phyloP scores from a whole-genome alignment of 2,888 invertebrate genomes.

The Tenthredo notha region DNA sequence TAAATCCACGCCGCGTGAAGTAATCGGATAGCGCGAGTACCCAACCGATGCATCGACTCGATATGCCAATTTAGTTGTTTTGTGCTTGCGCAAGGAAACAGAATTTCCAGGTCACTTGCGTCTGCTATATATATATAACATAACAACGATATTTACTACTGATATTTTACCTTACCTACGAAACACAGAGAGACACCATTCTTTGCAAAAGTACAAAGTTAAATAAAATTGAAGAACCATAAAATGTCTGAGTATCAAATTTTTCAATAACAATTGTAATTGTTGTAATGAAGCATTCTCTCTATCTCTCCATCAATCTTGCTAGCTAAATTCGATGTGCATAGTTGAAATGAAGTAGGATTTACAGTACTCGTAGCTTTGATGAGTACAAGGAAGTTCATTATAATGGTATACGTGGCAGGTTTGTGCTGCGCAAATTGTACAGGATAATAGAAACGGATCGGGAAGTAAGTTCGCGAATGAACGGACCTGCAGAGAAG shows the following conservation, averaged over 20 bases:
- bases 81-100: constrained; percentile 36
- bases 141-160: background rate
- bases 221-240: background rate
- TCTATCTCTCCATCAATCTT: background rate
- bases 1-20: constrained; percentile 39
- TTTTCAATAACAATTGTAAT: background rate
- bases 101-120: constrained; percentile 46
- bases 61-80: constrained; percentile 49
- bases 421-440: background rate
- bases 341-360: background rate
- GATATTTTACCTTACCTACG: background rate
- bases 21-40: constrained; percentile 28
- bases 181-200: background rate
- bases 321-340: background rate
- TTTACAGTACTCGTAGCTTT: constrained; percentile 6
- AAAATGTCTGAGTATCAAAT: background rate
- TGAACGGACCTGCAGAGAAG: constrained; percentile 17
- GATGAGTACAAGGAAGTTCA: constrained; percentile 14
- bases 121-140: background rate
- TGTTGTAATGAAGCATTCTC: background rate
- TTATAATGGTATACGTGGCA: constrained; percentile 21
- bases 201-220: background rate
- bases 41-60: constrained; percentile 41
- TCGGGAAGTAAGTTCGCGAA: constrained; percentile 40
- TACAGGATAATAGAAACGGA: constrained; percentile 20